These are phyloP conservation scores for Chelmon rostratus DNA, from an alignment of 2,797 vertebrate species.

Conservation along the genomic window DNA sequence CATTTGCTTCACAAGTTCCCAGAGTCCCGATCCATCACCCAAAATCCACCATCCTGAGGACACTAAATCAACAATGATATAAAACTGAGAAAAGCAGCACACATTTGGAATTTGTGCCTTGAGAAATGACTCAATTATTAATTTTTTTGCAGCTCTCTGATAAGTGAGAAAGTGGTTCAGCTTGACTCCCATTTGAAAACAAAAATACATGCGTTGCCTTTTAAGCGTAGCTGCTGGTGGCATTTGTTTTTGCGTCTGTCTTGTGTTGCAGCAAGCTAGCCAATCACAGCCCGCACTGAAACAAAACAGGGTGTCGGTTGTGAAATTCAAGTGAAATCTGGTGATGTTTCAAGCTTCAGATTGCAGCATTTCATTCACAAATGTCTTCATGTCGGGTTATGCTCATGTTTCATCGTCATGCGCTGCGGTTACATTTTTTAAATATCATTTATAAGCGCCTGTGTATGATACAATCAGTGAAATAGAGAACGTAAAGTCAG, in stretches of 20 bases:
- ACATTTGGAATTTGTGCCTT: not conserved
- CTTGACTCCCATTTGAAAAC: not conserved
- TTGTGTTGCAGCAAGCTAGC: not conserved
- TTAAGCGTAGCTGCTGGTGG: slow-evolving; percentile 8
- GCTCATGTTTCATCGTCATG: not conserved
- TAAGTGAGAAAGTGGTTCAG: no score
- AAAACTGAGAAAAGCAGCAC: not conserved
- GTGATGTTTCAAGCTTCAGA: not conserved
- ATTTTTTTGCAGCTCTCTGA: no score
- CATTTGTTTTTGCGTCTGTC: not conserved
- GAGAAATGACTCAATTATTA: not conserved
- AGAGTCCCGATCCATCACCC: no score
- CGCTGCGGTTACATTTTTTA: not conserved
- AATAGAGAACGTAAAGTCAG: not conserved
- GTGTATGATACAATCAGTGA: slow-evolving; percentile 3
- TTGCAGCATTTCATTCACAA: not conserved
- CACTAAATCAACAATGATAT: not conserved
- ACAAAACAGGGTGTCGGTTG: not conserved
- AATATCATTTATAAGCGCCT: slow-evolving; percentile 8
- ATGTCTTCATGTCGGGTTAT: not conserved
- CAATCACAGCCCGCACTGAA: not conserved
- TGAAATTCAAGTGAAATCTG: not conserved
- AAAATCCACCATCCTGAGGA: no score
- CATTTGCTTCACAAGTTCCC: not conserved
- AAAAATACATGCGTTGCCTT: not conserved